phyloP scores from a whole-genome alignment of 2,113 vertebrate genomes.

The Meleagris gallopavo region DNA sequence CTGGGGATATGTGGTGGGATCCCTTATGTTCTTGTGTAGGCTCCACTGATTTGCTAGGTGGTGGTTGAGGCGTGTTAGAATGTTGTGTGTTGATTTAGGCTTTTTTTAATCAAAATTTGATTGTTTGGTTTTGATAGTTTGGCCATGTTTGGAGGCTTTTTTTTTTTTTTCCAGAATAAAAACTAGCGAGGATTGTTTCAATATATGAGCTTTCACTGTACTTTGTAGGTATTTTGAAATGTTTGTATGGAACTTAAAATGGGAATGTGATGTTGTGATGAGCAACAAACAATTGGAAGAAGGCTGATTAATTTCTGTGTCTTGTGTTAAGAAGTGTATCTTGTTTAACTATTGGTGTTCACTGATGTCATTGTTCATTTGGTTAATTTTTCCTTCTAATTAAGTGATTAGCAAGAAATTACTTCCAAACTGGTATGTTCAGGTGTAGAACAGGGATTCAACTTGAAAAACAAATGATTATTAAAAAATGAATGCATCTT shows the following conservation, averaged over 20 bases:
- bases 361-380: not conserved
- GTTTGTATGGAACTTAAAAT: not conserved
- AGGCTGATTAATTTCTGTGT: not conserved
- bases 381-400: not conserved
- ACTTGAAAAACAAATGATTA: not conserved
- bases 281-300: not conserved
- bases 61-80: rapidly evolving
- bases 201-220: not conserved
- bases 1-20: rapidly evolving
- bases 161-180: not conserved
- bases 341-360: not conserved
- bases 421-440: not conserved
- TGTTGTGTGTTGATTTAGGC: not conserved
- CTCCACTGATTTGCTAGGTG: not conserved
- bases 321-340: not conserved
- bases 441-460: not conserved
- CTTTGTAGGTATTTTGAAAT: rapidly evolving
- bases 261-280: not conserved
- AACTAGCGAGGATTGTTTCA: not conserved
- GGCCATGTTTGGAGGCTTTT: not conserved
- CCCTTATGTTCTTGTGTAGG: rapidly evolving
- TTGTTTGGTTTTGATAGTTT: not conserved
- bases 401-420: not conserved
- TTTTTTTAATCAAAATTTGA: not conserved
- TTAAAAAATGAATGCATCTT: not conserved